Conservation (phyloP, 2,888 invertebrate genomes). For the Fragum sueziense region DNA sequence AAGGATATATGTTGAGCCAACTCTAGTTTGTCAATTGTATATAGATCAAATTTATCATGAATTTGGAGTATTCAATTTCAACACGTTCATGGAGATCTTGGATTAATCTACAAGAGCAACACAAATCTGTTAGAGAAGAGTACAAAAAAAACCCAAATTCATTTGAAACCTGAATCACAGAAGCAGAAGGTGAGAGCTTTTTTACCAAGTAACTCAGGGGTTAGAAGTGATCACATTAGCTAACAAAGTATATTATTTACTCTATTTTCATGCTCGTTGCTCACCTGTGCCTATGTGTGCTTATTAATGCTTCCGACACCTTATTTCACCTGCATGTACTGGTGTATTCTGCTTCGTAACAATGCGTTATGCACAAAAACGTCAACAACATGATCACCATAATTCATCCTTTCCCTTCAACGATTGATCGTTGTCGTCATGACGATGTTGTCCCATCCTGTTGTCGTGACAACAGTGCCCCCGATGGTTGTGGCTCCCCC, state of each 20-base stretch:
- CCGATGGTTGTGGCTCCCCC: slow-evolving; percentile 72
- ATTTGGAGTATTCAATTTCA: too few species aligned
- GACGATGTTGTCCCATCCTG: too few species aligned
- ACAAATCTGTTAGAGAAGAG: too few species aligned
- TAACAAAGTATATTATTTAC: slow-evolving; percentile 55
- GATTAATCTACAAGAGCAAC: too few species aligned
- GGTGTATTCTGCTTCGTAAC: slow-evolving; percentile 57
- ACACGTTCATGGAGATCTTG: too few species aligned
- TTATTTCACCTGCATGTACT: slow-evolving; percentile 70
- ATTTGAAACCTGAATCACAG: too few species aligned
- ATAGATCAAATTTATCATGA: too few species aligned
- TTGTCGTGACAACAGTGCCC: slow-evolving; percentile 72
- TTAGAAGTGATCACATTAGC: slow-evolving; percentile 39
- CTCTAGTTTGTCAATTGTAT: too few species aligned
- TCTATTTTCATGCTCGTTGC: slow-evolving; percentile 64
- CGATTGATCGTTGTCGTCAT: slow-evolving; percentile 19
- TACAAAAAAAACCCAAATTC: too few species aligned
- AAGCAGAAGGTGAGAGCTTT: slow-evolving; percentile 22
- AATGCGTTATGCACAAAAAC: slow-evolving; percentile 62
- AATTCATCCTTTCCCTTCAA: slow-evolving; percentile 26
- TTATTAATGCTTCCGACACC: slow-evolving; percentile 59
- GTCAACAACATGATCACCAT: slow-evolving; percentile 8
- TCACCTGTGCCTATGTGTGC: slow-evolving; percentile 61
- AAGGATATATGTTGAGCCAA: too few species aligned
- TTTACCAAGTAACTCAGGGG: background rate